Conservation (phyloP, 2,797 vertebrate genomes). For the Microhierax caerulescens region DNA sequence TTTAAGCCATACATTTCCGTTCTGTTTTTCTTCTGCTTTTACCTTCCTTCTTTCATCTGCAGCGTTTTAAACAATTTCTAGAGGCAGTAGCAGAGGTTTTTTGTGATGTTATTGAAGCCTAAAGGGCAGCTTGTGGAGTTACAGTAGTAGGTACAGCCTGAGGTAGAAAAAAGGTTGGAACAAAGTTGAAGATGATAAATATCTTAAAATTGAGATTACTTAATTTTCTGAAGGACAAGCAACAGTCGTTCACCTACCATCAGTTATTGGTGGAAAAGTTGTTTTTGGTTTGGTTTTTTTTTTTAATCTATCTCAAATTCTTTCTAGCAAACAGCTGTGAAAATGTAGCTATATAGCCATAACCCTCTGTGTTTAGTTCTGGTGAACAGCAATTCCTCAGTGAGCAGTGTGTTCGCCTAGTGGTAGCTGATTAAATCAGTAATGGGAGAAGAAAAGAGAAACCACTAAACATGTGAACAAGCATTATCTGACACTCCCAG, state of each 20-base stretch:
- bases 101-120: neutral
- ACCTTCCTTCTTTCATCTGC: neutral
- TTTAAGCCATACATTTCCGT: neutral
- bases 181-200: neutral
- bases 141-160: neutral
- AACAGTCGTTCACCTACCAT: neutral
- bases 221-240: neutral
- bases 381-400: neutral
- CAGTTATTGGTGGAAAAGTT: neutral
- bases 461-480: neutral
- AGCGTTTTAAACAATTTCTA: slow-evolving; percentile 44
- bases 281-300: no score
- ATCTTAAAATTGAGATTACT: neutral
- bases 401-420: rapidly evolving
- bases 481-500: neutral
- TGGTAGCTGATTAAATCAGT: neutral
- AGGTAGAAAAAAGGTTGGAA: neutral
- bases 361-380: neutral
- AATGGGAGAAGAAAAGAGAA: neutral
- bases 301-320: neutral
- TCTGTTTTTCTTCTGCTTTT: neutral
- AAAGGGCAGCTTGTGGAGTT: neutral
- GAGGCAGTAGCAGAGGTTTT: neutral
- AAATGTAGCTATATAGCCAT: neutral
- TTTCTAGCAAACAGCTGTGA: neutral